Conservation (phyloP, 2,113 vertebrate genomes). For the Nyctibius bracteatus region DNA sequence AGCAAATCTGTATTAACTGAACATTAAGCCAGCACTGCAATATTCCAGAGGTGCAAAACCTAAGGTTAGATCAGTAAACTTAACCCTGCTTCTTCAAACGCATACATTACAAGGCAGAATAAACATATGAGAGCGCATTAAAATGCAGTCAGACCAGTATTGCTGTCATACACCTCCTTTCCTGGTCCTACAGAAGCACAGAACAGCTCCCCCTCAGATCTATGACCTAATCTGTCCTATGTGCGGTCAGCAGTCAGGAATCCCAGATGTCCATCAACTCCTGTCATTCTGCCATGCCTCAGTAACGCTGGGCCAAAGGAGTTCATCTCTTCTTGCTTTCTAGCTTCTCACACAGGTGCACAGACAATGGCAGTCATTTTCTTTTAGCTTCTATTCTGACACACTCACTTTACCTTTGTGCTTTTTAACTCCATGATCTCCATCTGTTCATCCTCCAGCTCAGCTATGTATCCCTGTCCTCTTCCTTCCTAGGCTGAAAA, state of each 20-base stretch:
- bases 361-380: neutral
- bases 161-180: neutral
- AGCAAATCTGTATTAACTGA: neutral
- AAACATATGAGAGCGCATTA: rapidly evolving
- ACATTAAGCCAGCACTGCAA: neutral
- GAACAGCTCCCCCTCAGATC: neutral
- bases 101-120: neutral
- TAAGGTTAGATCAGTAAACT: neutral
- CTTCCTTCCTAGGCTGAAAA: neutral
- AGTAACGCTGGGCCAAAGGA: neutral
- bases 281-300: neutral
- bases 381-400: neutral
- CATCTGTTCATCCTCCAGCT: constrained; percentile 23
- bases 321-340: neutral
- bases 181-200: neutral
- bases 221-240: neutral
- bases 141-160: rapidly evolving
- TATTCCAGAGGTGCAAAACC: neutral
- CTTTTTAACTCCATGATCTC: constrained; percentile 19
- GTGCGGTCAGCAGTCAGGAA: neutral
- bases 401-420: constrained; percentile 11
- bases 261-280: neutral
- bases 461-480: neutral
- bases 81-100: neutral
- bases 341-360: neutral